Evolutionary conservation across 2,888 invertebrate genomes (phyloP).

Genomic region (Agonum fuliginosum): DNA sequence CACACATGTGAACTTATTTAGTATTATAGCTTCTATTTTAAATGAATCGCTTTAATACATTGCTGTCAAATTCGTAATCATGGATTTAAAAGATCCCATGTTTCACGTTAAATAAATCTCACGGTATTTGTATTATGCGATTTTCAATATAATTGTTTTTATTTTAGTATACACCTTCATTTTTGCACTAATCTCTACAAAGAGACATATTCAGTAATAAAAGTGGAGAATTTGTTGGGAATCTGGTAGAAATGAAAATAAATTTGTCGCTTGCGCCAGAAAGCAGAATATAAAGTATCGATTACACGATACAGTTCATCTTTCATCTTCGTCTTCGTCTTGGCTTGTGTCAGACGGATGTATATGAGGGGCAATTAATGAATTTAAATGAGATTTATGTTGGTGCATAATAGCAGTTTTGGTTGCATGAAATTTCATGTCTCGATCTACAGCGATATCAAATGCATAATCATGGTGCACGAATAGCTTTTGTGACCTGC

Average conservation of each 20-base stretch:
- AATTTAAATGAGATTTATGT: constrained; percentile 36
- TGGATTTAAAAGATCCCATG: too few relatives aligned
- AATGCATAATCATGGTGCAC: constrained; percentile 50
- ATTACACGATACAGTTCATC: neutral
- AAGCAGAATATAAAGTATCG: neutral
- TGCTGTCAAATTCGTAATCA: too few relatives aligned
- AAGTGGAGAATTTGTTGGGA: too few relatives aligned
- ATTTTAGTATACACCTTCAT: too few relatives aligned
- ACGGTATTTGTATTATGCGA: too few relatives aligned
- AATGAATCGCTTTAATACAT: too few relatives aligned
- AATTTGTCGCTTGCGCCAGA: neutral
- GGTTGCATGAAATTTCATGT: constrained; percentile 54
- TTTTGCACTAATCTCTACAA: too few relatives aligned
- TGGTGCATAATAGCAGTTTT: constrained; percentile 48
- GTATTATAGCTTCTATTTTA: too few relatives aligned
- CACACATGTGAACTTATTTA: too few relatives aligned
- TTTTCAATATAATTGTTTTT: too few relatives aligned
- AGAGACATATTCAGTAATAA: too few relatives aligned
- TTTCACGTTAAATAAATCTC: too few relatives aligned
- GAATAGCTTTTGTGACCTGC: constrained; percentile 49
- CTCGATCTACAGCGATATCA: constrained; percentile 49
- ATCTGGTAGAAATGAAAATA: neutral
- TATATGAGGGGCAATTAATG: constrained; percentile 37
- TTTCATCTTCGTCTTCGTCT: neutral
- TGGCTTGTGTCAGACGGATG: neutral